A percentile compares a stretch with the other conserved stretches of the same genome.
Conservation (phyloP, 2,888 invertebrate genomes). For the Cremastinae sp. region DNA sequence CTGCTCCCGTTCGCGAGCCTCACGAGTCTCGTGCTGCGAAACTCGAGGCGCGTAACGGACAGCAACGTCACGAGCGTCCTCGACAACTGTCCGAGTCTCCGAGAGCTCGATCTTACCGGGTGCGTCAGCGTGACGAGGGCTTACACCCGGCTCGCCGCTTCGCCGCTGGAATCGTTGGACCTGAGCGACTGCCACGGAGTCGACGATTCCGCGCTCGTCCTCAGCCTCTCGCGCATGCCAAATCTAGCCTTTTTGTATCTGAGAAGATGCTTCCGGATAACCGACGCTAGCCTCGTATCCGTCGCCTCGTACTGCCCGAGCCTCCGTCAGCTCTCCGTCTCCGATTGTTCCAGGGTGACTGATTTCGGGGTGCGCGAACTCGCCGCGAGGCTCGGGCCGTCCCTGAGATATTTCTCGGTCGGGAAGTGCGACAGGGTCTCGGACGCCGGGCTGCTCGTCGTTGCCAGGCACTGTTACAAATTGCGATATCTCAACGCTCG, state of each 20-base stretch:
- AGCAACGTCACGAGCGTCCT: conserved; percentile 71
- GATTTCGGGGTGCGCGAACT: conserved; percentile 95
- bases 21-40: conserved; percentile 79
- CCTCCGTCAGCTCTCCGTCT: conserved; percentile 92
- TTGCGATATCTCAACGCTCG: conserved; percentile 94
- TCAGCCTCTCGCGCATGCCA: conserved; percentile 92
- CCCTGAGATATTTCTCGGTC: conserved; percentile 94
- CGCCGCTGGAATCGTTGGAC: conserved; percentile 93
- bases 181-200: conserved; percentile 93
- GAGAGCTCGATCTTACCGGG: conserved; percentile 74
- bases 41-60: conserved; percentile 72
- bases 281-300: conserved; percentile 95
- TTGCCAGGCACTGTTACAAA: conserved; percentile 93
- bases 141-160: conserved; percentile 72
- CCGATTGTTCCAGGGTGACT: conserved; percentile 93
- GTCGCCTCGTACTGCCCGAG: conserved; percentile 93
- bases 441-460: conserved; percentile 93
- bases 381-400: conserved; percentile 91
- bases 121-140: conserved; percentile 71
- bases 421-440: conserved; percentile 96
- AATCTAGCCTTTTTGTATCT: conserved; percentile 93
- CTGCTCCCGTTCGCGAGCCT: conserved; percentile 73
- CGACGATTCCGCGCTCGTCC: conserved; percentile 91
- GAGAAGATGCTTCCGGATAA: conserved; percentile 92
- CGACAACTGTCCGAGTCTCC: conserved; percentile 73